Conservation (phyloP, 1,140 invertebrate species). For the Apis mellifera region DNA sequence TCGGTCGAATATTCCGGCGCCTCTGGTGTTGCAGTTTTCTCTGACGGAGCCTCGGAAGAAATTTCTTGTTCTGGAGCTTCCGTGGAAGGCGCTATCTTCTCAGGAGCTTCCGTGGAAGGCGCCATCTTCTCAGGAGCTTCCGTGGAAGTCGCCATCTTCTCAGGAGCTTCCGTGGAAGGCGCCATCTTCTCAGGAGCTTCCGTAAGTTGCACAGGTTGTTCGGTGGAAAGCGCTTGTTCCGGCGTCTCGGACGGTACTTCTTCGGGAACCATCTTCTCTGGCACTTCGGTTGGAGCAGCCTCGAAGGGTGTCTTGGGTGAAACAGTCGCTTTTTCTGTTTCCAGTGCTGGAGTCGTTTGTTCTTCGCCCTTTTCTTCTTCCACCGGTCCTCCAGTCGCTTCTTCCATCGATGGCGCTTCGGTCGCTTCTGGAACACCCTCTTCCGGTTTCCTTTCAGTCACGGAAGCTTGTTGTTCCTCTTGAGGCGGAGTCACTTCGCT, state of each 20-base stretch:
- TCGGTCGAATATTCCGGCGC: constrained; percentile 6
- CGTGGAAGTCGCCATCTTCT: background rate
- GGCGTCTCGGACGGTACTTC: constrained; percentile 2
- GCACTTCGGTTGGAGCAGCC: constrained; percentile 33
- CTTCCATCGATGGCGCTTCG: background rate
- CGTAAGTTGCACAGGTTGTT: background rate
- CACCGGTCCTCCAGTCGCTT: constrained; percentile 2
- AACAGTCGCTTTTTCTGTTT: constrained; percentile 3
- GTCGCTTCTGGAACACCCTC: constrained; percentile 6
- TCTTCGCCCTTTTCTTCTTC: constrained; percentile 35
- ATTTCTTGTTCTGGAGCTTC: background rate
- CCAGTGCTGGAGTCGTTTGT: constrained; percentile 19
- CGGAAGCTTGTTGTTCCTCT: constrained; percentile 51
- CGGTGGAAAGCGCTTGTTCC: constrained; percentile 10
- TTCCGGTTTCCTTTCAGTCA: constrained; percentile 28
- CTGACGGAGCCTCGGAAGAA: constrained; percentile 23
- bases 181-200: background rate
- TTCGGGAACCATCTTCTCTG: background rate
- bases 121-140: background rate
- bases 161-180: no score
- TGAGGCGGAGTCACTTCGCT: constrained; percentile 16
- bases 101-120: constrained; percentile 5
- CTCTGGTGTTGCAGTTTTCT: constrained; percentile 24
- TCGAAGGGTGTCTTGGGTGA: constrained; percentile 42
- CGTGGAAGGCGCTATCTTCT: background rate